Base-by-base conservation (phyloP, 2,113 vertebrate genomes). In the Platichthys stellatus region DNA sequence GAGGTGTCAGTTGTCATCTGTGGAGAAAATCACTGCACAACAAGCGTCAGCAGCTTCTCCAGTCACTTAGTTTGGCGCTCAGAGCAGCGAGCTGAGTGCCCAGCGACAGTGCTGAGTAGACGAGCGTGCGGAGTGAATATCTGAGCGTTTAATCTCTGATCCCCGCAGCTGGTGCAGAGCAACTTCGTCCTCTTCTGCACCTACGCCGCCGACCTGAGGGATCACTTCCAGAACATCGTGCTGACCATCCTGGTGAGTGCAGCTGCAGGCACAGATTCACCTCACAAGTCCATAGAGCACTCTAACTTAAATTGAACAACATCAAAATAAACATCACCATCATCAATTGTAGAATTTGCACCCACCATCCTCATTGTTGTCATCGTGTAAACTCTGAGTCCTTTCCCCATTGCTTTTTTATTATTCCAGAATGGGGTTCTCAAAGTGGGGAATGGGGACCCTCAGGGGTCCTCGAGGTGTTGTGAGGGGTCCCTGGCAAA, bases 181-280 rank as follows among this genome's bases (percentile, higher is more conserved):
- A 99, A 99, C 90, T 97, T 99, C 67, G 97, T 98, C 86, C 95
- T 99, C 38, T 99, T 98, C 94, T 99, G 97, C 87, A 97, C 95
- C 5, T 96, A 99, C 0, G 96, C 97, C 2, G 94, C 95, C 5
- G 92, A 89, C 84, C 94, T 99, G 57, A 95, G 92, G 28, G 94
- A 95, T 60, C 97, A 99, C 69, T 96, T 97, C 92, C 97, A 99
- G 90, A 94, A 95, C 72, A 95, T 99, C 75, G 98, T 99, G 81
- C 86, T 98, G 69, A 97, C 95, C 63, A 96, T 99, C 76, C 92
- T 99, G 96, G 98, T 99, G 91, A 96, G 97, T 92, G 11, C 20
- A 43, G 35, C 35, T 10, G 35, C 35, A 38, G 35, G 23, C 28
- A 54, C 26, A 1, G 23, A 35, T 63, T 63, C 49, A 62, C 21